Conservation (phyloP, 2,888 invertebrate genomes). For the Pachymerium ferrugineum region DNA sequence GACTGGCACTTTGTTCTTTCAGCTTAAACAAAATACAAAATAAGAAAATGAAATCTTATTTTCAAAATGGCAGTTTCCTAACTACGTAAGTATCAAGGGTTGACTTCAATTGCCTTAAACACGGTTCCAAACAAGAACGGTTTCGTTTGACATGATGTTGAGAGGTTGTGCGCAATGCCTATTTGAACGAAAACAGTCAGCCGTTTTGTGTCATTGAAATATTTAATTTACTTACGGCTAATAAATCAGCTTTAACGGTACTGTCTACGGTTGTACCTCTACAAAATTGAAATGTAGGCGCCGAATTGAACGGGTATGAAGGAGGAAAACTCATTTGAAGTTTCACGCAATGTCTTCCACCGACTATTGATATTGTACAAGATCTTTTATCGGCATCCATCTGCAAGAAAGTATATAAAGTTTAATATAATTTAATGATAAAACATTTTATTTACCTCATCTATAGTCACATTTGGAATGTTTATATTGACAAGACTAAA, state of each 20-base stretch:
- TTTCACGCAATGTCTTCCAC: conserved; percentile 53
- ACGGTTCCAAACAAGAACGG: conserved; percentile 79
- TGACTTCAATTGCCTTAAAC: conserved; percentile 64
- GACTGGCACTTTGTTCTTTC: background rate
- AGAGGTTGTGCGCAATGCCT: conserved; percentile 42
- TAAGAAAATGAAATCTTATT: background rate
- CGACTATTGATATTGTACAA: conserved; percentile 57
- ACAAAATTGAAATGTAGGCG: conserved; percentile 61
- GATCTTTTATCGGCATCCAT: conserved; percentile 57
- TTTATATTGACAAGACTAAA: conserved; percentile 53
- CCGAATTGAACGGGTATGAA: conserved; percentile 64
- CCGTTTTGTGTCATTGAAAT: background rate
- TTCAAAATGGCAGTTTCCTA: no score
- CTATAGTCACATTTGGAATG: conserved; percentile 67
- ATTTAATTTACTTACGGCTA: conserved; percentile 55
- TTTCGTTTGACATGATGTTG: conserved; percentile 77
- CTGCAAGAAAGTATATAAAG: conserved; percentile 42
- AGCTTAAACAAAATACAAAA: background rate
- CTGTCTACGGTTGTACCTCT: conserved; percentile 65
- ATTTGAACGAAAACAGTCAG: conserved; percentile 27
- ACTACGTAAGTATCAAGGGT: conserved; percentile 52
- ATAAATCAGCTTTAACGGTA: conserved; percentile 62
- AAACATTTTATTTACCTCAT: conserved; percentile 63
- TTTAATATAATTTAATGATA: background rate
- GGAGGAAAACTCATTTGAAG: conserved; percentile 65